These are phyloP conservation scores for Gymnocheta viridis DNA, from an alignment of 2,888 invertebrate genomes.

Conservation along the genomic window DNA sequence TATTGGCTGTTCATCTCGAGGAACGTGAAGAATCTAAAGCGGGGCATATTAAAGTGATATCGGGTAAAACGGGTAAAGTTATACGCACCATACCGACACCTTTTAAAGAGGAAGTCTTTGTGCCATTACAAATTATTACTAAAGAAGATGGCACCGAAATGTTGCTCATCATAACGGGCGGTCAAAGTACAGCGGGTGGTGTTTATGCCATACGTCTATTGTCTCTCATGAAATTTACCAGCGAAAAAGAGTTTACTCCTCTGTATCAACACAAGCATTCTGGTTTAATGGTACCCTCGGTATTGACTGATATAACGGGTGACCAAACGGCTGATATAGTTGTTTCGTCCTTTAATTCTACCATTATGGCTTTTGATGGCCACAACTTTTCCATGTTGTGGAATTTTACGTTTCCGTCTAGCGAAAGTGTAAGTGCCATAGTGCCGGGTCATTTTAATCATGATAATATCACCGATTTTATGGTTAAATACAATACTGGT, in stretches of 20 bases:
- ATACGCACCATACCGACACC: slow-evolving; percentile 86
- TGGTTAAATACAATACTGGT: slow-evolving; percentile 87
- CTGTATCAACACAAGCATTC: slow-evolving; percentile 85
- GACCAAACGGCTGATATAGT: slow-evolving; percentile 89
- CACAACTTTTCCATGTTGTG: slow-evolving; percentile 86
- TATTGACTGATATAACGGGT: slow-evolving; percentile 87
- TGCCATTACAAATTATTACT: slow-evolving; percentile 87
- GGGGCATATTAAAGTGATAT: slow-evolving; percentile 87
- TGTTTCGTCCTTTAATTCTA: slow-evolving; percentile 88
- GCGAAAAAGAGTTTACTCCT: slow-evolving; percentile 83
- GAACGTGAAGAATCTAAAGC: slow-evolving; percentile 83
- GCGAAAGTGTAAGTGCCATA: slow-evolving; percentile 89
- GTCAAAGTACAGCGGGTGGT: slow-evolving; percentile 87
- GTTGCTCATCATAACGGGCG: slow-evolving; percentile 88
- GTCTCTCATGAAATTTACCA: slow-evolving; percentile 83
- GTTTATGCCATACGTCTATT: slow-evolving; percentile 86
- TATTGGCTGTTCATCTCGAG: slow-evolving; percentile 87
- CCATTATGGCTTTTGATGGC: slow-evolving; percentile 88
- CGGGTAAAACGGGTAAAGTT: slow-evolving; percentile 87
- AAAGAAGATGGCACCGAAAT: slow-evolving; percentile 85
- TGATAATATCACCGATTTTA: slow-evolving; percentile 89
- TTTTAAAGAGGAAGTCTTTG: slow-evolving; percentile 87
- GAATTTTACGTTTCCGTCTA: slow-evolving; percentile 86
- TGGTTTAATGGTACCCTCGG: slow-evolving; percentile 86
- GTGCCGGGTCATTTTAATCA: slow-evolving; percentile 90